phyloP scores from a whole-genome alignment of 2,797 vertebrate genomes.

The Leontocebus nigricollis region DNA sequence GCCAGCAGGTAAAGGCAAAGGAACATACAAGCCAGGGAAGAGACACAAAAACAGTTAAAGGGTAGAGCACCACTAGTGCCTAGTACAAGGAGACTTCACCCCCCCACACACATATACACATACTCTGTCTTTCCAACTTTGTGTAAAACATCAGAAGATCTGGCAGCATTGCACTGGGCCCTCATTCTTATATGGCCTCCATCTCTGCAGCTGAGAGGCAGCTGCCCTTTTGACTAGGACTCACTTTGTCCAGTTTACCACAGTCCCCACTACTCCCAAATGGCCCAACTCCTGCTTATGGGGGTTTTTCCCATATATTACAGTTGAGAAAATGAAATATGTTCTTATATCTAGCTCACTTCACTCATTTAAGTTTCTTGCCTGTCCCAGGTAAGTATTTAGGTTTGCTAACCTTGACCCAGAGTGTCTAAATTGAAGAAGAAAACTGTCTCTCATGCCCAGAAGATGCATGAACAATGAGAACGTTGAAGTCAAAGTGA shows the following conservation, averaged over 20 bases:
- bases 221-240: neutral
- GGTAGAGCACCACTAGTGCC: neutral
- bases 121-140: neutral
- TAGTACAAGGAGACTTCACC: neutral
- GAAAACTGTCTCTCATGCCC: neutral
- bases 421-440: neutral
- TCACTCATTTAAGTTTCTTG: neutral
- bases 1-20: neutral
- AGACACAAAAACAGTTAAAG: neutral
- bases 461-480: neutral
- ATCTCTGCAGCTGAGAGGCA: neutral
- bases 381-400: neutral
- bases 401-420: neutral
- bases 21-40: neutral
- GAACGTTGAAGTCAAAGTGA: neutral
- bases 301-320: neutral
- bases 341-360: neutral
- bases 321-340: neutral
- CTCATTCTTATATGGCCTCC: neutral
- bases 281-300: neutral
- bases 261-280: neutral
- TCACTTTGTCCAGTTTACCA: neutral
- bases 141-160: neutral
- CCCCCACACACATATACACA: neutral
- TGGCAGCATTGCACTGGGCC: neutral